Percentiles rank a stretch among this genome's conserved stretches.
Evolutionary conservation across 2,113 vertebrate species (phyloP).

Genomic region (Sphyrna mokarran): DNA sequence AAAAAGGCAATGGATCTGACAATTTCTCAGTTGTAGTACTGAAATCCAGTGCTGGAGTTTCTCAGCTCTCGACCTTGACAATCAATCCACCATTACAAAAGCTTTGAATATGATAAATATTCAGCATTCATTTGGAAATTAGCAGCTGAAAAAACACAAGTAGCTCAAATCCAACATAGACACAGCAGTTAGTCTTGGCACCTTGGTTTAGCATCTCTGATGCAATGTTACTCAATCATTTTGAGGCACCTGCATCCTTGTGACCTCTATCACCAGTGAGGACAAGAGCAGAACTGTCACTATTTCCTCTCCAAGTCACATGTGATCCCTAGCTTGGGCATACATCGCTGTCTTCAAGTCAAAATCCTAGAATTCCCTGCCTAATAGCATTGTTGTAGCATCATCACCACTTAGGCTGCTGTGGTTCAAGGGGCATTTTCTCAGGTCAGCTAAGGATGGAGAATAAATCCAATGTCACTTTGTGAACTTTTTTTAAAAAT

Average conservation of each 20-base stretch:
- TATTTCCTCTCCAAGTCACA: neutral
- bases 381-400: neutral
- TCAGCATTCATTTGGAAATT: neutral
- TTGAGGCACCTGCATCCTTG: neutral
- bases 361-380: neutral
- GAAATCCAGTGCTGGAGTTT: neutral
- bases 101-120: neutral
- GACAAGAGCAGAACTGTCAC: neutral
- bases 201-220: neutral
- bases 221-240: neutral
- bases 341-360: neutral
- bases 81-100: neutral
- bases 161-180: neutral
- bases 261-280: neutral
- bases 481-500: neutral
- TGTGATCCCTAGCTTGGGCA: neutral
- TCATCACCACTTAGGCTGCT: neutral
- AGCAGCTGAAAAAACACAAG: neutral
- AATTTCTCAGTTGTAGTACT: neutral
- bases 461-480: neutral
- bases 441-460: neutral
- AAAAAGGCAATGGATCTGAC: neutral
- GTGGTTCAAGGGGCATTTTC: neutral
- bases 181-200: neutral
- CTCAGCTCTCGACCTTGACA: neutral